phyloP scores from a whole-genome alignment of 2,888 invertebrate species.

The Ellobium chinense region DNA sequence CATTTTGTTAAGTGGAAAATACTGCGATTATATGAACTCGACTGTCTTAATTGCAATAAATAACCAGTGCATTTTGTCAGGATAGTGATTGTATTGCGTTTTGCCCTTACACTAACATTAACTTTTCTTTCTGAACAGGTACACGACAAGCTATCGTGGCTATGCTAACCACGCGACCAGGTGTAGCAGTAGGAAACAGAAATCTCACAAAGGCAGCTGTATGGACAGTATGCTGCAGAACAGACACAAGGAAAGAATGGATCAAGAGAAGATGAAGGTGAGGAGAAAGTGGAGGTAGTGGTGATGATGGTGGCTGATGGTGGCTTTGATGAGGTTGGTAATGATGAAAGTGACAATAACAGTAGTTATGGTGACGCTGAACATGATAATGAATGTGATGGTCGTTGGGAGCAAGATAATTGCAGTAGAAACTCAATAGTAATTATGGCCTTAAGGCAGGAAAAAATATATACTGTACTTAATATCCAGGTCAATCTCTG shows the following conservation, averaged over 20 bases:
- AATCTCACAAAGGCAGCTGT: background rate
- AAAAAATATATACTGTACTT: too few relatives aligned
- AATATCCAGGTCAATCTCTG: too few relatives aligned
- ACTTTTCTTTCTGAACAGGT: background rate
- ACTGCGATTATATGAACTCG: too few relatives aligned
- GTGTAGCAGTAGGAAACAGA: background rate
- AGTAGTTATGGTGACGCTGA: background rate
- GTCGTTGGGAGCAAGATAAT: too few relatives aligned
- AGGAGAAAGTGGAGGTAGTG: background rate
- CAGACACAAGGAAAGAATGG: conserved; percentile 31
- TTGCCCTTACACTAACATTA: too few relatives aligned
- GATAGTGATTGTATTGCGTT: too few relatives aligned
- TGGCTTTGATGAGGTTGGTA: background rate
- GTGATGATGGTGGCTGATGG: background rate
- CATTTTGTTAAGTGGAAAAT: too few relatives aligned
- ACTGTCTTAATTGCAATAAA: too few relatives aligned
- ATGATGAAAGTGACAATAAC: background rate
- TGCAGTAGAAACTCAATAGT: too few relatives aligned
- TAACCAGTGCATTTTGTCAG: too few relatives aligned
- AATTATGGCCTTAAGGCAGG: too few relatives aligned
- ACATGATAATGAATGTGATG: background rate
- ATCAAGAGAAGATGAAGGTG: conserved; percentile 35
- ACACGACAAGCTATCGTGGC: background rate
- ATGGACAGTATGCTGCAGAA: background rate
- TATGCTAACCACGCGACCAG: background rate